Conservation (phyloP, 1,140 invertebrate species). For the Tyrophagus putrescentiae region DNA sequence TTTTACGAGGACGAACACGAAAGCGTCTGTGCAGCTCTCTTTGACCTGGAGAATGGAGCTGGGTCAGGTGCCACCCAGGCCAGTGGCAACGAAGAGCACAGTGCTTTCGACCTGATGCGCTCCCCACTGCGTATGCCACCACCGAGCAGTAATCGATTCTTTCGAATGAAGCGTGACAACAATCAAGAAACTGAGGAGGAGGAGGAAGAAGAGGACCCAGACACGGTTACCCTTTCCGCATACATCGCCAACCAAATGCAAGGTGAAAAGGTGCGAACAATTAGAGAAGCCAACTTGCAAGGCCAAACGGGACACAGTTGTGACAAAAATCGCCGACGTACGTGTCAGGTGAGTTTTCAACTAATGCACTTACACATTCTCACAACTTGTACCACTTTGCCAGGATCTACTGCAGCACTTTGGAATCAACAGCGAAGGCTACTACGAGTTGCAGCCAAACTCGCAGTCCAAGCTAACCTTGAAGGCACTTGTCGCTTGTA, state of each 20-base stretch:
- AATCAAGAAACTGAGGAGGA: neutral
- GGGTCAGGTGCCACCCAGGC: neutral
- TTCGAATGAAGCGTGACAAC: neutral
- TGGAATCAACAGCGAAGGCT: constrained; percentile 21
- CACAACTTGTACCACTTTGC: neutral
- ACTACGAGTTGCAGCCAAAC: constrained; percentile 27
- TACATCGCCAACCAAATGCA: neutral
- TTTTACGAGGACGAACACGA: constrained; percentile 30
- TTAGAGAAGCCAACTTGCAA: neutral
- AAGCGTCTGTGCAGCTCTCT: constrained; percentile 24
- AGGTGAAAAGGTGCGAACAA: neutral
- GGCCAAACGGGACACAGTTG: neutral
- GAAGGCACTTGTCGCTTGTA: constrained; percentile 23
- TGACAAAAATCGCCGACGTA: neutral
- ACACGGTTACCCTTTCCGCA: neutral
- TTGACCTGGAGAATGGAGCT: neutral
- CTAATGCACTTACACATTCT: neutral
- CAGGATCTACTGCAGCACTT: constrained; percentile 25
- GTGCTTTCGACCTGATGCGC: neutral
- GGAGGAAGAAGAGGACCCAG: neutral
- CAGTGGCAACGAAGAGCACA: neutral
- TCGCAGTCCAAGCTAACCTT: constrained; percentile 23
- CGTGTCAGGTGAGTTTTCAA: constrained; percentile 9
- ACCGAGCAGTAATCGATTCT: neutral
- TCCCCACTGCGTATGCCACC: neutral